Evolutionary conservation across 2,113 vertebrate genomes (phyloP).

Genomic region (Myotis davidii): DNA sequence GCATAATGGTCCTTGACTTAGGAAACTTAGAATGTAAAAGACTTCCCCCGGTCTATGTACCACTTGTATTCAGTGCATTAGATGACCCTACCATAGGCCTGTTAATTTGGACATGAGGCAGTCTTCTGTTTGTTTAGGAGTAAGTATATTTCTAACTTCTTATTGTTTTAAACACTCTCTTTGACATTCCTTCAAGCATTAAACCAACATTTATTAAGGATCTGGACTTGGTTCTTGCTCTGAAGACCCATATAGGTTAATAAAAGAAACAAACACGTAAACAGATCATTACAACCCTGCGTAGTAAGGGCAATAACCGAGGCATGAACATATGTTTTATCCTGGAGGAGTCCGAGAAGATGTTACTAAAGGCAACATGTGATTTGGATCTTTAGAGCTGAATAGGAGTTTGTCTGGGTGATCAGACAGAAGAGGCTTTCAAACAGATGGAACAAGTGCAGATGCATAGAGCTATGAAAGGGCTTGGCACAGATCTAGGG

Average conservation of each 20-base stretch:
- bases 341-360: background rate
- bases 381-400: background rate
- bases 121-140: background rate
- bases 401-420: background rate
- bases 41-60: background rate
- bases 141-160: background rate
- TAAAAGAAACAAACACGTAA: background rate
- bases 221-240: background rate
- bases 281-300: background rate
- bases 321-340: background rate
- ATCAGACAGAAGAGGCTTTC: background rate
- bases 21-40: background rate
- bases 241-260: background rate
- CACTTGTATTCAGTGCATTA: background rate
- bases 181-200: background rate
- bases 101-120: background rate
- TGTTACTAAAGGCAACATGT: background rate
- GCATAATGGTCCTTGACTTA: background rate
- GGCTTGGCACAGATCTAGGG: background rate
- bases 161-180: background rate
- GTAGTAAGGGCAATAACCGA: fast-evolving
- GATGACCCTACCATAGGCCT: background rate
- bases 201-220: background rate
- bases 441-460: background rate
- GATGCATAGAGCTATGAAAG: background rate